Evolutionary conservation across 2,797 vertebrate genomes (phyloP), one percentile per base, ranked within the genome.

Genomic region (Vipera latastei): DNA sequence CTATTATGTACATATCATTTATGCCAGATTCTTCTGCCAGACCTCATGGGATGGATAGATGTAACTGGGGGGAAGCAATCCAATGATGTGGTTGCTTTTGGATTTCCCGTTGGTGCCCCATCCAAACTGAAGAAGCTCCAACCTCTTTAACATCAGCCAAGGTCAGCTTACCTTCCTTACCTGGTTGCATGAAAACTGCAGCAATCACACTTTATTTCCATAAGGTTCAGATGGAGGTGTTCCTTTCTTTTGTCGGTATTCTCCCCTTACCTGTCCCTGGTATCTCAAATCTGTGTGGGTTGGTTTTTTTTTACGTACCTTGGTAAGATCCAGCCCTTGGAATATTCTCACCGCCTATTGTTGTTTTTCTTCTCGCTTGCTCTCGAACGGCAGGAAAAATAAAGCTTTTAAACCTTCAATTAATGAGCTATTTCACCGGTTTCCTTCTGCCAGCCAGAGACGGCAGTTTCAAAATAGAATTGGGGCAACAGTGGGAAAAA

Each of bases 361-460:
- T 38, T 78, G 7, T 44, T 78, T 44, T 44, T 44, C 73, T 90
- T 59, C 86, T 89, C 91, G 69, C 1, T 13, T 16, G 86, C 56
- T 61, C 85, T 92, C 51, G 0, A 88, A 87, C 0, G 53, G 89
- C 0, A 0, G 93, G 91, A 51, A 87, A 94, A 95, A 87, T 91
- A 92, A 94, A 94, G 95, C 94, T 96, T 85, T 93, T 88, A 95
- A 94, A 83, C 92, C 95, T 94, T 96, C 94, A 89, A 89, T 96
- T 96, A 96, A 95, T 93, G 94, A 96, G 93, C 92, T 95, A 44
- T 89, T 94, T 86, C 69, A 90, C 91, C 92, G 87, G 59, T 56
- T 93, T 78, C 38, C 73, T 78, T 78, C 73, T 78, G 73, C 32
- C 38, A 22, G 20, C 4, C 3, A 78, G 22, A 78, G 38, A 78